Evolutionary conservation across 2,113 vertebrate genomes (phyloP).

Genomic region (Haliaeetus leucogaster): DNA sequence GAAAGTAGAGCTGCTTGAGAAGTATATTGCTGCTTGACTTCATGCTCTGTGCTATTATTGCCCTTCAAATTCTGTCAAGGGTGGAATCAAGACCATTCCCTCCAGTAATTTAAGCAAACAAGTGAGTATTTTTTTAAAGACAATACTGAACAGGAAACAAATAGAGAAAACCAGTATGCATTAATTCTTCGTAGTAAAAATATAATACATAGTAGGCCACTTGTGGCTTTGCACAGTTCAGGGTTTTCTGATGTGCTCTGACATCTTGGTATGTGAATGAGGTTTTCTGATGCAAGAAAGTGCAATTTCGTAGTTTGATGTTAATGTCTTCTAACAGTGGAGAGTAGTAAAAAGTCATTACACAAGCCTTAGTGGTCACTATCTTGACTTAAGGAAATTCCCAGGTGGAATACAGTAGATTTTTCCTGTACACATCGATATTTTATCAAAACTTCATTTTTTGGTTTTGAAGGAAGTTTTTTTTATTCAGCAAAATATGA

Average conservation of each 20-base stretch:
- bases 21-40: neutral
- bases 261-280: conserved; percentile 42
- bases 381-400: neutral
- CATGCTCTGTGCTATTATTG: neutral
- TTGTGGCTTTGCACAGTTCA: conserved; percentile 32
- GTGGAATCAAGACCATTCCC: neutral
- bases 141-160: conserved; percentile 1
- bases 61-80: neutral
- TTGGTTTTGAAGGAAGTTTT: fast-evolving
- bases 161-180: conserved; percentile 13
- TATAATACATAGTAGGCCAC: neutral
- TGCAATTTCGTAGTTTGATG: neutral
- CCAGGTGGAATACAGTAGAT: neutral
- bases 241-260: conserved; percentile 41
- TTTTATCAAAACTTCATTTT: neutral
- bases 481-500: neutral
- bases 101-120: neutral
- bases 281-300: conserved; percentile 56
- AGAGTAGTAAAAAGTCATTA: neutral
- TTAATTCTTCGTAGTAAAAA: conserved; percentile 27
- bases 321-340: neutral
- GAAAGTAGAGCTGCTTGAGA: neutral
- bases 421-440: neutral
- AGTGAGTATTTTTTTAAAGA: conserved; percentile 15
- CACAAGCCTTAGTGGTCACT: neutral